phyloP scores from a whole-genome alignment of 2,888 invertebrate species.

The Cantharis rufa region DNA sequence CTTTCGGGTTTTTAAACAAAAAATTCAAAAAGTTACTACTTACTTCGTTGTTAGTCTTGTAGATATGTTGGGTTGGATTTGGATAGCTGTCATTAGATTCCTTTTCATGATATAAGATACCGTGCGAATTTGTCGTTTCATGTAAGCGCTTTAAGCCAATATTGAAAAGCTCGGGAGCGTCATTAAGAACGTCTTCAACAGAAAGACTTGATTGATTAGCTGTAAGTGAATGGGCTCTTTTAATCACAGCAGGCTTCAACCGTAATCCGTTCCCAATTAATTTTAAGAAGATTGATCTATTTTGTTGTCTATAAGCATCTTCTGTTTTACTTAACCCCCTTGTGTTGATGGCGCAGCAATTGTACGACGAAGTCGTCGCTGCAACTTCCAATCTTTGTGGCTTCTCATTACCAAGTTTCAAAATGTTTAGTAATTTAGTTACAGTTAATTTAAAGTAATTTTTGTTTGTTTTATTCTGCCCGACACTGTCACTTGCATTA shows the following conservation, averaged over 20 bases:
- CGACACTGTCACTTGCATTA: neutral
- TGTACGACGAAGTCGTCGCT: neutral
- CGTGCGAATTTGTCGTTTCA: constrained; percentile 11
- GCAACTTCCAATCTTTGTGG: neutral
- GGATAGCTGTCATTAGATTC: constrained; percentile 2
- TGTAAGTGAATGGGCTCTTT: constrained; percentile 20
- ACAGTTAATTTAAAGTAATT: neutral
- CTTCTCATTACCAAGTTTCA: neutral
- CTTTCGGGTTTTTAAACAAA: neutral
- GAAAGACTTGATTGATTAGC: constrained; percentile 27
- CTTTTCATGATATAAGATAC: constrained; percentile 6
- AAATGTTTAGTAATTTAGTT: neutral
- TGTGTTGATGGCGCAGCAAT: constrained; percentile 2
- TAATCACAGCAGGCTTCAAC: constrained; percentile 19
- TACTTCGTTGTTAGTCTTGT: neutral
- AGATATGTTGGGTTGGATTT: neutral
- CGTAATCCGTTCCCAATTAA: constrained; percentile 19
- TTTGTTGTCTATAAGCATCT: constrained; percentile 13
- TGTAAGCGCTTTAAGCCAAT: constrained; percentile 7
- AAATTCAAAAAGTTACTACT: neutral
- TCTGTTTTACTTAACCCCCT: constrained; percentile 1
- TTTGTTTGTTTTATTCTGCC: neutral
- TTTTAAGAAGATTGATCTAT: constrained; percentile 19
- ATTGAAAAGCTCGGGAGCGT: constrained; percentile 10
- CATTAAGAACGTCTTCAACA: constrained; percentile 13